Percentiles rank a stretch among this genome's conserved stretches.
These are phyloP conservation scores for Karalla daura DNA, from an alignment of 2,797 vertebrate species.

Conservation along the genomic window DNA sequence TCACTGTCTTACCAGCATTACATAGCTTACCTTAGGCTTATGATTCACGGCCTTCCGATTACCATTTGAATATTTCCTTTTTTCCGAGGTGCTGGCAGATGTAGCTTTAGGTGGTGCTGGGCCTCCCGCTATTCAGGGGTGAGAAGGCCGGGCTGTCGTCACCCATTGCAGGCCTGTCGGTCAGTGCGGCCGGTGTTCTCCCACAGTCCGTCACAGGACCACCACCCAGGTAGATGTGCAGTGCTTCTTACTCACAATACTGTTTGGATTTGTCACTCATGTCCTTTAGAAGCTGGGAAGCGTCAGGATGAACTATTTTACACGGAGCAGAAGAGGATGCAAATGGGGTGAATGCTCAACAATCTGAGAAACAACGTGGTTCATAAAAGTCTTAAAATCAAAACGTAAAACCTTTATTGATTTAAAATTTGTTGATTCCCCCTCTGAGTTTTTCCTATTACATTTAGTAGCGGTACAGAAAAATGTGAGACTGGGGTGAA, in stretches of 20 bases:
- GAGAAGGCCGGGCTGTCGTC: constrained; percentile 68
- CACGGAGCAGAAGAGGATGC: constrained; percentile 2
- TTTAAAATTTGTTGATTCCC: neutral
- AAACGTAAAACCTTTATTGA: neutral
- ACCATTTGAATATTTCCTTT: constrained; percentile 87
- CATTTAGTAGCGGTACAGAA: neutral
- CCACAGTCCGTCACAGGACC: constrained; percentile 52
- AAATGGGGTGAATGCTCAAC: constrained; percentile 24
- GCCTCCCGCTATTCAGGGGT: constrained; percentile 64
- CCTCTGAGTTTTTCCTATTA: neutral
- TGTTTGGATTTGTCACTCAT: constrained; percentile 60
- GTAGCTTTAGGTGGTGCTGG: constrained; percentile 66
- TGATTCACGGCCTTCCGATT: constrained; percentile 86
- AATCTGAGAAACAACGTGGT: constrained; percentile 2
- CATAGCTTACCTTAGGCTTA: constrained; percentile 89
- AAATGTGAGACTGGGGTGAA: constrained; percentile 79
- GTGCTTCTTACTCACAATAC: constrained; percentile 22
- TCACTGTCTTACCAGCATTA: constrained; percentile 89
- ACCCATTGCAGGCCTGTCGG: constrained; percentile 69
- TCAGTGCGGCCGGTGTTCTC: constrained; percentile 52
- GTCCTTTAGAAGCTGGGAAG: constrained; percentile 39
- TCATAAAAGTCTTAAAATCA: neutral
- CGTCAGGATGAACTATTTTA: constrained; percentile 34
- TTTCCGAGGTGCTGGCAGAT: constrained; percentile 68
- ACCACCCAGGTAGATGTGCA: constrained; percentile 68